A percentile compares a stretch with the other conserved stretches of the same genome.
These are phyloP conservation scores for Andrena trimmerana DNA, from an alignment of 2,888 invertebrate genomes.

Conservation along the genomic window DNA sequence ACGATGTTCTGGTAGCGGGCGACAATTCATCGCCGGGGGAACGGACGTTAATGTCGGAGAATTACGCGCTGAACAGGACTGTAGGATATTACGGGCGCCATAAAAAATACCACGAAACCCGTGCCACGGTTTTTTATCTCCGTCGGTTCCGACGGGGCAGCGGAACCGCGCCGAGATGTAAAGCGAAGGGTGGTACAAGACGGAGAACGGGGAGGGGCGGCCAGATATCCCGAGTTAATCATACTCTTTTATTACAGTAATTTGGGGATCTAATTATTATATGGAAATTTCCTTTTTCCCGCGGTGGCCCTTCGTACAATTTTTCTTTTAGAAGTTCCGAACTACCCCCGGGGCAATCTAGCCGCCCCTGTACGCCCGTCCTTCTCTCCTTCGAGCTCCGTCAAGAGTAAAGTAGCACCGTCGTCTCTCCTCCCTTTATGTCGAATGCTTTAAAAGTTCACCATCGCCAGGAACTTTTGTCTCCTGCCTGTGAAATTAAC, in stretches of 20 bases:
- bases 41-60: not conserved
- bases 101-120: slow-evolving; percentile 24
- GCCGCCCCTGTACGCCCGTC: slow-evolving; percentile 20
- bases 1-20: not conserved
- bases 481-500: slow-evolving; percentile 70
- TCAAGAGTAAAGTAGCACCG: slow-evolving; percentile 45
- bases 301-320: slow-evolving; percentile 69
- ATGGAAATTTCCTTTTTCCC: slow-evolving; percentile 77
- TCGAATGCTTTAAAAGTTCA: slow-evolving; percentile 80
- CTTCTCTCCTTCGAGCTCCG: slow-evolving; percentile 6
- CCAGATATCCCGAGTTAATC: slow-evolving; percentile 74
- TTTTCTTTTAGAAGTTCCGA: slow-evolving; percentile 77
- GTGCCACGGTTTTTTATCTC: not conserved
- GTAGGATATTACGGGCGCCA: slow-evolving; percentile 14
- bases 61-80: not conserved
- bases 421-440: slow-evolving; percentile 75
- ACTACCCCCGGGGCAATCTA: slow-evolving; percentile 71
- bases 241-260: slow-evolving; percentile 79
- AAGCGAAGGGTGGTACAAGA: slow-evolving; percentile 20
- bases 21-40: slow-evolving; percentile 7
- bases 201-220: slow-evolving; percentile 52
- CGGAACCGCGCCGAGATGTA: slow-evolving; percentile 24
- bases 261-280: slow-evolving; percentile 82
- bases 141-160: not conserved
- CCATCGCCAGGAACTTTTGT: slow-evolving; percentile 76